Evolutionary conservation across 2,888 invertebrate species (phyloP).

Genomic region (Scelioninae gen. 2): DNA sequence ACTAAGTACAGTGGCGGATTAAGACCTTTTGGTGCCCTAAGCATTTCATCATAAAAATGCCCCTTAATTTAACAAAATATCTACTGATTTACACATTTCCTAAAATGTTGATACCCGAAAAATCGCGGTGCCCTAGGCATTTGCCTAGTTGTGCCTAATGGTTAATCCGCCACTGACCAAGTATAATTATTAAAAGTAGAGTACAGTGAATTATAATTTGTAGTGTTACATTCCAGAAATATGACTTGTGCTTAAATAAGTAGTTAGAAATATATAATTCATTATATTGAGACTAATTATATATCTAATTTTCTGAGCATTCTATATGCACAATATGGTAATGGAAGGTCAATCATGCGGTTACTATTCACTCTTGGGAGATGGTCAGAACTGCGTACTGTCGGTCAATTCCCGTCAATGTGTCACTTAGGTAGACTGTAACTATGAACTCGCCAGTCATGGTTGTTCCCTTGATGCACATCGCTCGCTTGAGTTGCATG

Average conservation of each 20-base stretch:
- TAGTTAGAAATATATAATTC: not conserved
- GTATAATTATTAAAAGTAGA: too few relatives aligned
- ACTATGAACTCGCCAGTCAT: constrained; percentile 69
- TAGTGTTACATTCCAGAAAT: too few relatives aligned
- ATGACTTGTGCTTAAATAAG: not conserved
- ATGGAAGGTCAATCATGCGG: constrained; percentile 76
- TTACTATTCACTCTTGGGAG: constrained; percentile 74
- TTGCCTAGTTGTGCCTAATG: too few relatives aligned
- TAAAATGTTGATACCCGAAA: too few relatives aligned
- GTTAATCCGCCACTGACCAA: too few relatives aligned
- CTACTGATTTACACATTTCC: too few relatives aligned
- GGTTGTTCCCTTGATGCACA: constrained; percentile 69
- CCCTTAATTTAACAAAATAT: too few relatives aligned
- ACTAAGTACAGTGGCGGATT: too few relatives aligned
- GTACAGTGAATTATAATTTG: too few relatives aligned
- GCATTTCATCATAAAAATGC: too few relatives aligned
- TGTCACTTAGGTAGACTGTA: constrained; percentile 74
- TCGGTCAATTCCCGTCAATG: constrained; percentile 75
- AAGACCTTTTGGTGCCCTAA: too few relatives aligned
- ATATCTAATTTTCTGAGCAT: constrained; percentile 47
- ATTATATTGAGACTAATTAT: constrained; percentile 22
- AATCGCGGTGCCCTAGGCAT: too few relatives aligned
- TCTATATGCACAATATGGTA: constrained; percentile 71
- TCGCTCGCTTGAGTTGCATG: constrained; percentile 65
- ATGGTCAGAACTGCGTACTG: constrained; percentile 73